Percentiles rank a stretch among this genome's conserved stretches.
phyloP scores from a whole-genome alignment of 2,888 invertebrate species.

The Megaustenia siamemsis region DNA sequence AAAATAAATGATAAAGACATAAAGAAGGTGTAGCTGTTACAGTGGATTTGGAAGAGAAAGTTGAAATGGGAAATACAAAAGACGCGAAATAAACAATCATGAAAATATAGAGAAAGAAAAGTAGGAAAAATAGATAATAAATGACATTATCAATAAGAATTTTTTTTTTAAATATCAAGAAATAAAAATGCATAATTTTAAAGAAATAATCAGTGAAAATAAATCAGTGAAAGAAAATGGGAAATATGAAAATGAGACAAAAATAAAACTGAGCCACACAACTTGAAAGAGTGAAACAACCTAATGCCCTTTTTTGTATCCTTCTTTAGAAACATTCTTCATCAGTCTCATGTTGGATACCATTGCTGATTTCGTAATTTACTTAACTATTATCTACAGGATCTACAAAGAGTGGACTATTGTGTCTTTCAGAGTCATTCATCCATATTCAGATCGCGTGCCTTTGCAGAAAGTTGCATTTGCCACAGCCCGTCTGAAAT shows the following conservation, averaged over 20 bases:
- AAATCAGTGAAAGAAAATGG: conserved; percentile 6
- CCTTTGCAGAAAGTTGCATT: too few relatives aligned
- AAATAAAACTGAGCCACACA: background rate
- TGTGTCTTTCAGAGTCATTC: too few relatives aligned
- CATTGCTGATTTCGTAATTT: too few relatives aligned
- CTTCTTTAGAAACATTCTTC: background rate
- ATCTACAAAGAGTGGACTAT: too few relatives aligned
- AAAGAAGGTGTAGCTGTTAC: too few relatives aligned
- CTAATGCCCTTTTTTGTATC: background rate
- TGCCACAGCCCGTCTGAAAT: too few relatives aligned
- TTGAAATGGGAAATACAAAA: background rate
- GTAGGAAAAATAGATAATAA: too few relatives aligned
- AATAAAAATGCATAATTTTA: background rate
- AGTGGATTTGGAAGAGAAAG: background rate
- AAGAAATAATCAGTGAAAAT: conserved; percentile 2
- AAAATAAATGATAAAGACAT: background rate
- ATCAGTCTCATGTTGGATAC: background rate
- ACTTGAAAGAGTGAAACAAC: background rate
- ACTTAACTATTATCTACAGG: too few relatives aligned
- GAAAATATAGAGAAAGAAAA: background rate
- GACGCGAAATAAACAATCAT: background rate
- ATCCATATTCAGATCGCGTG: too few relatives aligned
- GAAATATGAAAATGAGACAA: background rate
- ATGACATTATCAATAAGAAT: too few relatives aligned
- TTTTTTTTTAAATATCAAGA: too few relatives aligned